These are phyloP conservation scores for Dolichoris vasculosae DNA, from an alignment of 1,140 invertebrate species.

Conservation along the genomic window DNA sequence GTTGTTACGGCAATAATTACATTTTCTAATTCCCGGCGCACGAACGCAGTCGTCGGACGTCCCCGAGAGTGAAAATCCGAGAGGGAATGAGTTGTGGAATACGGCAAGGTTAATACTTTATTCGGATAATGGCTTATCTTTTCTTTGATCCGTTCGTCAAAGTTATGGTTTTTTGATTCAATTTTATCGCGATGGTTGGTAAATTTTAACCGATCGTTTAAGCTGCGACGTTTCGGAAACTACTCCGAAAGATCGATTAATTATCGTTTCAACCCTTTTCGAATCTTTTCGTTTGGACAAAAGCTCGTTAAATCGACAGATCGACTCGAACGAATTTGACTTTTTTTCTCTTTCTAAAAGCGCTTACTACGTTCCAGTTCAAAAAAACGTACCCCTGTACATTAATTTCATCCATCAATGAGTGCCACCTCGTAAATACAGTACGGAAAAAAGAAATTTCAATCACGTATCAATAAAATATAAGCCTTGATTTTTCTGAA, in stretches of 20 bases:
- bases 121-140: background rate
- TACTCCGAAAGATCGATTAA: background rate
- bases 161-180: background rate
- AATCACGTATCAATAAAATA: conserved; percentile 15
- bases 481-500: background rate
- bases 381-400: no score
- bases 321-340: no score
- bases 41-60: background rate
- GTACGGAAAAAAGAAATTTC: background rate
- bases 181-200: background rate
- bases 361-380: no score
- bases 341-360: no score
- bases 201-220: background rate
- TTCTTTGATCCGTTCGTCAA: background rate
- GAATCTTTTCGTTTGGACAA: no score
- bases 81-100: background rate
- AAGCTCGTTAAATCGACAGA: no score
- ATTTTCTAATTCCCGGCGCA: conserved; percentile 24
- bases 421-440: background rate
- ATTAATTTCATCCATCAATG: background rate
- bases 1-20: conserved; percentile 43
- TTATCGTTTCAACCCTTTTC: no score
- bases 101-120: background rate
- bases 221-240: no score
- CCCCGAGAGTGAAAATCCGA: background rate